Evolutionary conservation across 2,113 vertebrate species (phyloP).

Genomic region (Terrapene triunguis): DNA sequence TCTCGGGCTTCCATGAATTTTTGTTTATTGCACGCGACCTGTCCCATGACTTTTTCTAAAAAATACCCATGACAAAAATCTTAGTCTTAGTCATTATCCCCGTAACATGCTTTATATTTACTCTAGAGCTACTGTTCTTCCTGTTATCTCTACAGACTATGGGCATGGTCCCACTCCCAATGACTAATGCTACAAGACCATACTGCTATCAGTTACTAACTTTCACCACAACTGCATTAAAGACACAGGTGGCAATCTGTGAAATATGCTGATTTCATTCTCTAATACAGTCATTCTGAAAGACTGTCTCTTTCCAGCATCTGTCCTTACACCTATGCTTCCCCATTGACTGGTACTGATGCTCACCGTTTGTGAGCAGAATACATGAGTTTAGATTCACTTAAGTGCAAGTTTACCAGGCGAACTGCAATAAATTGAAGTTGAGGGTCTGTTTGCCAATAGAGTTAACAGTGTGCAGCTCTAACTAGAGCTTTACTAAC

Average conservation of each 20-base stretch:
- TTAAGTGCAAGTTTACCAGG: neutral
- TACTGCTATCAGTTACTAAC: neutral
- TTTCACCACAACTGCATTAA: neutral
- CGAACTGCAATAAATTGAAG: neutral
- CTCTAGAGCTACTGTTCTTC: neutral
- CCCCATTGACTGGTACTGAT: too few species aligned
- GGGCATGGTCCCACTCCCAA: neutral
- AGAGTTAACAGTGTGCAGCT: neutral
- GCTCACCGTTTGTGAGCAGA: too few species aligned
- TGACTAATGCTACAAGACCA: neutral
- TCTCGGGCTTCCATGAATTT: too few species aligned
- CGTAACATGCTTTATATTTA: neutral
- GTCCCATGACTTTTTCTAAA: too few species aligned
- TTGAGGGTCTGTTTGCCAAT: neutral
- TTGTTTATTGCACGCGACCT: too few species aligned
- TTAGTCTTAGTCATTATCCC: neutral
- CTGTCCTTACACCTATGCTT: neutral
- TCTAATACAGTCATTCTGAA: neutral
- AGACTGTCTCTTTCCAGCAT: neutral
- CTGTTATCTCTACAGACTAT: neutral
- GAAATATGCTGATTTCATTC: neutral
- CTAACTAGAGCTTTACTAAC: neutral
- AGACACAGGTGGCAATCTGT: fast-evolving
- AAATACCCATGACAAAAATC: too few species aligned
- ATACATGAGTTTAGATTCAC: neutral